Conservation (phyloP, 1,140 invertebrate genomes). For the Lordiphosa clarofinis region DNA sequence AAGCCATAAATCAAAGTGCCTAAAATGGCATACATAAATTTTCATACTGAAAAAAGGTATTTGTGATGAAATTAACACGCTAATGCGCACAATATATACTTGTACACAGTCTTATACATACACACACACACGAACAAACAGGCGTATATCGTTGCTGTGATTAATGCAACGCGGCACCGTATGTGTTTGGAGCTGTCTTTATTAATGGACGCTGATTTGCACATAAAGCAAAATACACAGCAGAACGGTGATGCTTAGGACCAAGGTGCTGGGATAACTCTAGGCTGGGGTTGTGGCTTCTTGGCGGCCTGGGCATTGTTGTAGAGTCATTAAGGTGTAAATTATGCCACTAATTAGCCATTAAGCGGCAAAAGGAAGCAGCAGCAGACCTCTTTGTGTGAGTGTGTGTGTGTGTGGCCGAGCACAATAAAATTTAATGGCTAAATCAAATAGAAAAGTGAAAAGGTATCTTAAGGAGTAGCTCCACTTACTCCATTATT, state of each 20-base stretch:
- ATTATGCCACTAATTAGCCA: slow-evolving; percentile 76
- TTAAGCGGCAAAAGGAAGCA: slow-evolving; percentile 58
- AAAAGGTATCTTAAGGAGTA: slow-evolving; percentile 40
- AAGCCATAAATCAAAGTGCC: slow-evolving; percentile 67
- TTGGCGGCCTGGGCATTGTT: slow-evolving; percentile 53
- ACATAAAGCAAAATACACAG: slow-evolving; percentile 57
- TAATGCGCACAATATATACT: slow-evolving; percentile 18
- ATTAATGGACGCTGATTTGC: slow-evolving; percentile 74
- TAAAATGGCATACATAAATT: slow-evolving; percentile 69
- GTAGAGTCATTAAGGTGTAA: slow-evolving; percentile 74
- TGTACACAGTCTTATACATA: slow-evolving; percentile 4
- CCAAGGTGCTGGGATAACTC: slow-evolving; percentile 40
- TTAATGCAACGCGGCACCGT: slow-evolving; percentile 61
- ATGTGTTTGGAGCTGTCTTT: slow-evolving; percentile 62
- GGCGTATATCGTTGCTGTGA: slow-evolving; percentile 38
- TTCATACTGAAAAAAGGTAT: slow-evolving; percentile 71
- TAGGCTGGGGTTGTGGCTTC: slow-evolving; percentile 41
- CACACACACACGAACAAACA: background rate
- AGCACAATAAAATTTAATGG: slow-evolving; percentile 72
- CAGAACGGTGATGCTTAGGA: slow-evolving; percentile 10
- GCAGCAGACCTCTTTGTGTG: slow-evolving; percentile 19
- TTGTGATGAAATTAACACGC: slow-evolving; percentile 71
- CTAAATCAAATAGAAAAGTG: slow-evolving; percentile 58
- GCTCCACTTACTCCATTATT: slow-evolving; percentile 7
- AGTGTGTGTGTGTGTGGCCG: slow-evolving; percentile 12